Conservation (phyloP, 2,888 invertebrate species). For the Sesia bembeciformis region DNA sequence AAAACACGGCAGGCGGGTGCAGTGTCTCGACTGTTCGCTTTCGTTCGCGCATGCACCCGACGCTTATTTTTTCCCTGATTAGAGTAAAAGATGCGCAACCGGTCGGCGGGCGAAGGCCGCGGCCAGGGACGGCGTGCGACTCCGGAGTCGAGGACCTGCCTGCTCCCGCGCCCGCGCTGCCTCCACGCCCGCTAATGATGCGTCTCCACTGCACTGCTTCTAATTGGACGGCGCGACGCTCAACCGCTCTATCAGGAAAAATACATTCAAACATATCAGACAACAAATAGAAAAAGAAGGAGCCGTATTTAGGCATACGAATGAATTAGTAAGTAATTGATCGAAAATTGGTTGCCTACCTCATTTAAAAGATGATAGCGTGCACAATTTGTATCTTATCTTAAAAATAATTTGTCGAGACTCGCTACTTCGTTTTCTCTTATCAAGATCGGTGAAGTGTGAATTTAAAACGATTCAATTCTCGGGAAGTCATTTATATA, state of each 20-base stretch:
- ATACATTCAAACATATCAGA: conserved; percentile 9
- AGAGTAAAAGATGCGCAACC: conserved; percentile 70
- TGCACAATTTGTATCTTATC: no score
- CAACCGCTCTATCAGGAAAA: conserved; percentile 51
- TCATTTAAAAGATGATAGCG: no score
- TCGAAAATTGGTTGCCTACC: no score
- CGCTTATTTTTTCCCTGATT: conserved; percentile 63
- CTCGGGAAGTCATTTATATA: conserved; percentile 24
- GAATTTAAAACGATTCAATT: conserved; percentile 44
- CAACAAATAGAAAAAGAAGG: conserved; percentile 6
- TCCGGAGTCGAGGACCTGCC: conserved; percentile 27
- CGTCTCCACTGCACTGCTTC: conserved; percentile 50
- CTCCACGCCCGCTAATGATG: conserved; percentile 41
- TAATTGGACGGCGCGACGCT: conserved; percentile 57
- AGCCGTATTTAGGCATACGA: no score
- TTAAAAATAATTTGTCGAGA: conserved; percentile 37
- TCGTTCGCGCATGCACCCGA: conserved; percentile 54
- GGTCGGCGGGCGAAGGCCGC: conserved; percentile 65
- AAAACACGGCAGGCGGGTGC: conserved; percentile 48
- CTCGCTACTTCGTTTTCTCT: conserved; percentile 28
- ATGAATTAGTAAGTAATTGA: no score
- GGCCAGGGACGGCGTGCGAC: conserved; percentile 38
- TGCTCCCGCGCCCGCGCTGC: conserved; percentile 20
- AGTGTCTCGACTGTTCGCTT: conserved; percentile 58
- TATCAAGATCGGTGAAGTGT: conserved; percentile 51